Conservation (phyloP, 2,113 vertebrate genomes). For the Hystrix cristata region DNA sequence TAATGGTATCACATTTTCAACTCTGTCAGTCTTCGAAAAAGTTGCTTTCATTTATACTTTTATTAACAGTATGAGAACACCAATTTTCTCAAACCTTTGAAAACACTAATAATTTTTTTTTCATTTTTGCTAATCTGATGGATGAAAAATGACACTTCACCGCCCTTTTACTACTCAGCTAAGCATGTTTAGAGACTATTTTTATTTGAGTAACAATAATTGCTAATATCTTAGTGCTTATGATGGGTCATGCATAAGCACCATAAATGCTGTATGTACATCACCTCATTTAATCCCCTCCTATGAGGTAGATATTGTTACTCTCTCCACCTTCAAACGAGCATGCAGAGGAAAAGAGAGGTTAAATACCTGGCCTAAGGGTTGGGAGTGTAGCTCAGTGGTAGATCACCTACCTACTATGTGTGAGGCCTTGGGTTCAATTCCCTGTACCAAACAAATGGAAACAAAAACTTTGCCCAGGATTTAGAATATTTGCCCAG, state of each 20-base stretch:
- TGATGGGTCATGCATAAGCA: background rate
- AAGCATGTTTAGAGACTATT: background rate
- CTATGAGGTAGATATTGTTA: background rate
- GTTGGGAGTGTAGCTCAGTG: no score
- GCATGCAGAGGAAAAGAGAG: background rate
- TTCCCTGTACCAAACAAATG: no score
- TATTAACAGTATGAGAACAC: background rate
- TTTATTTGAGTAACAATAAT: background rate
- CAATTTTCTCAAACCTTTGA: background rate
- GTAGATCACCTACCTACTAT: no score
- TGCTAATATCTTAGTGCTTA: background rate
- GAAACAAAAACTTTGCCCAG: background rate
- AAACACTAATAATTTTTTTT: background rate
- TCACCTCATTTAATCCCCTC: background rate
- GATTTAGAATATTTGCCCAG: background rate
- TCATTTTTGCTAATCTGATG: background rate
- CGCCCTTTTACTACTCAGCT: background rate
- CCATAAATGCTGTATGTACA: background rate
- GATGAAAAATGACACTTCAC: background rate
- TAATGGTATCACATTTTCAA: background rate
- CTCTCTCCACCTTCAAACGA: background rate
- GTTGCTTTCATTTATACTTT: background rate
- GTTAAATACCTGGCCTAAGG: background rate
- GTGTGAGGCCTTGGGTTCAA: no score
- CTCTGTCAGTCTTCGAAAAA: background rate